A percentile compares a stretch with the other conserved stretches of the same genome.
Conservation (phyloP, 2,797 vertebrate genomes). For the Ptychadena robeensis region DNA sequence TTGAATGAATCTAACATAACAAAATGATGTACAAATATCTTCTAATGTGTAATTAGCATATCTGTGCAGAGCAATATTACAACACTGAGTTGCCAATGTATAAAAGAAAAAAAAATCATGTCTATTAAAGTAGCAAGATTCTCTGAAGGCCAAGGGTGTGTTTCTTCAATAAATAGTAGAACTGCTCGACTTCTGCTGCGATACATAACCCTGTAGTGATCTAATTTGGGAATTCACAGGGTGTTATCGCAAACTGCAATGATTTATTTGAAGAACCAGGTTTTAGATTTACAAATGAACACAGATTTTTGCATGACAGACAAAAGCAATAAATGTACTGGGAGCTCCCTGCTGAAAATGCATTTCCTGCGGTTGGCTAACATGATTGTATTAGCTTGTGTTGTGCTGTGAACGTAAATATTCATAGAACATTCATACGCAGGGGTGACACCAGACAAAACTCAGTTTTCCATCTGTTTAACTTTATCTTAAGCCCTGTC, state of each 20-base stretch:
- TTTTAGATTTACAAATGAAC: conserved; percentile 56
- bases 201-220: conserved; percentile 55
- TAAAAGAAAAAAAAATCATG: neutral
- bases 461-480: conserved; percentile 53
- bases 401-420: conserved; percentile 52
- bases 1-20: neutral
- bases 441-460: conserved; percentile 47
- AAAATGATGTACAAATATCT: neutral
- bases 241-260: conserved; percentile 44
- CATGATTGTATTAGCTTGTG: conserved; percentile 53
- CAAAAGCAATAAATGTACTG: conserved; percentile 53
- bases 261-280: conserved; percentile 54
- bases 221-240: conserved; percentile 56
- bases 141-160: conserved; percentile 28
- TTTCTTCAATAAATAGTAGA: conserved; percentile 53
- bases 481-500: conserved; percentile 58
- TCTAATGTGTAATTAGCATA: neutral
- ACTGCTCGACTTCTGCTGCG: conserved; percentile 43
- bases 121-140: conserved; percentile 23
- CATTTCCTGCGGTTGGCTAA: conserved; percentile 50
- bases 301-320: conserved; percentile 58
- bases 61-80: neutral
- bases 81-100: neutral
- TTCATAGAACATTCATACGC: conserved; percentile 51
- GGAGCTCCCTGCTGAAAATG: conserved; percentile 52